Conservation (phyloP, 2,113 vertebrate genomes). For the Tyrannus savana region DNA sequence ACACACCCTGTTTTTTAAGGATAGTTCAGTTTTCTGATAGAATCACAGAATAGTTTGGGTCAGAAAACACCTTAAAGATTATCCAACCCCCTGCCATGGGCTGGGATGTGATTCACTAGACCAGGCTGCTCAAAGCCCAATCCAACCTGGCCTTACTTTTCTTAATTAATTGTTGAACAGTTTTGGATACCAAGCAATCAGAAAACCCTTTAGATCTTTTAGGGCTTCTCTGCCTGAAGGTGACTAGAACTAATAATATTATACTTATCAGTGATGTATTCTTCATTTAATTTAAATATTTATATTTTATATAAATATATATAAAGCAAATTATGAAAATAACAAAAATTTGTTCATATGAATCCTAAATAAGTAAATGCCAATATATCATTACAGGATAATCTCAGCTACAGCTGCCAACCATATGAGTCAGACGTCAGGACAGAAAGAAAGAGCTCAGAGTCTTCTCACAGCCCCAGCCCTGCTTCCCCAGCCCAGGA, state of each 20-base stretch:
- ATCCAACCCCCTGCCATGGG: neutral
- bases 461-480: slow-evolving; percentile 78
- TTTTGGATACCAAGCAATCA: neutral
- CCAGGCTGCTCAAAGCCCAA: neutral
- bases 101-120: neutral
- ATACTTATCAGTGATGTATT: neutral
- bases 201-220: neutral
- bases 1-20: neutral
- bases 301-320: too few relatives aligned
- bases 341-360: neutral
- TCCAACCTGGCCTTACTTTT: neutral
- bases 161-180: neutral
- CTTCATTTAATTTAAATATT: neutral
- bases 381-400: slow-evolving; percentile 62
- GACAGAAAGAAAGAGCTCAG: slow-evolving; percentile 65
- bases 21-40: neutral
- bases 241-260: neutral
- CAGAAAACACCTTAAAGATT: neutral
- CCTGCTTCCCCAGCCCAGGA: slow-evolving; percentile 72
- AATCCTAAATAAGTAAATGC: neutral
- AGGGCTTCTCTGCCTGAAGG: neutral
- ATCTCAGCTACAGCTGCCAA: slow-evolving; percentile 67
- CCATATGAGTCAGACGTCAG: slow-evolving; percentile 64
- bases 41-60: neutral
- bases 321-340: neutral